Conservation (phyloP, 35 echinoderm and acorn worm genomes). For the Apostichopus californicus region DNA sequence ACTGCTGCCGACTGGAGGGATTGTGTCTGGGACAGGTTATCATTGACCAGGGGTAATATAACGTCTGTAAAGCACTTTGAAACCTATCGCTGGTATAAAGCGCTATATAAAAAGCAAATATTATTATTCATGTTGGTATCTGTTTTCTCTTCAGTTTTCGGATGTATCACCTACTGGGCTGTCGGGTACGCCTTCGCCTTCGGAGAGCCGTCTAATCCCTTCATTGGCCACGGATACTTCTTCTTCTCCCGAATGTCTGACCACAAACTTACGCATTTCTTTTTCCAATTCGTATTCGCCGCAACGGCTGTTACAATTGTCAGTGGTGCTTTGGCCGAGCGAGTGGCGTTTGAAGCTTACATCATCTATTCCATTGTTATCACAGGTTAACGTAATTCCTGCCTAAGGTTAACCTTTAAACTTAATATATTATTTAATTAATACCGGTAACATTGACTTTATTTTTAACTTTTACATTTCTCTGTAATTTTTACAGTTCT, state of each 20-base stretch:
- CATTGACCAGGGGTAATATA: too few relatives aligned
- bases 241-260: conserved; percentile 70
- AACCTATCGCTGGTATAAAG: too few relatives aligned
- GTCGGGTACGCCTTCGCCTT: conserved; percentile 81
- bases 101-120: too few relatives aligned
- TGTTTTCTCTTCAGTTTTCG: conserved; percentile 54
- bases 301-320: conserved; percentile 95
- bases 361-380: conserved; percentile 82
- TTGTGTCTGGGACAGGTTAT: too few relatives aligned
- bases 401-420: too few relatives aligned
- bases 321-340: conserved; percentile 91
- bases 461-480: too few relatives aligned
- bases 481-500: too few relatives aligned
- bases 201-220: conserved; percentile 64
- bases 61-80: too few relatives aligned
- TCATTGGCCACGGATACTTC: conserved; percentile 73
- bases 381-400: conserved; percentile 57
- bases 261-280: conserved; percentile 74
- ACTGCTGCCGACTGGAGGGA: too few relatives aligned
- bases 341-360: conserved; percentile 88
- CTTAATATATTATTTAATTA: too few relatives aligned
- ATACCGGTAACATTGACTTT: too few relatives aligned
- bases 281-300: conserved; percentile 98
- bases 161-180: conserved; percentile 65
- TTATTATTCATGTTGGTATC: too few relatives aligned